phyloP scores from a whole-genome alignment of 2,888 invertebrate genomes.

The Himalopsyche kuldschensis region DNA sequence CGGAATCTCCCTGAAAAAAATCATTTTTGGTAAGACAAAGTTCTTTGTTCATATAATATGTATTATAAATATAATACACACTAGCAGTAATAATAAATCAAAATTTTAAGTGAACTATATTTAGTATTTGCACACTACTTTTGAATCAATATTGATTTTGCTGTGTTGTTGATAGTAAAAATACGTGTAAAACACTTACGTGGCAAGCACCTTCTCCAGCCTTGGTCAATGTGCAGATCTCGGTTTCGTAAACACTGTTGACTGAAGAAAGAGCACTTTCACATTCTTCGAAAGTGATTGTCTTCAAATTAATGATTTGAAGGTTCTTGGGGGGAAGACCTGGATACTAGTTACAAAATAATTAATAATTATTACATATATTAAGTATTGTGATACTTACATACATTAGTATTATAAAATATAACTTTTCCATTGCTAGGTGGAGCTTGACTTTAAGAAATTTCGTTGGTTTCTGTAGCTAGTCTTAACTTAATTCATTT shows the following conservation, averaged over 20 bases:
- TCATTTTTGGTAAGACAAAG: not conserved
- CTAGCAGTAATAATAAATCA: too few relatives aligned
- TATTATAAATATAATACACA: too few relatives aligned
- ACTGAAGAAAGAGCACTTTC: constrained; percentile 48
- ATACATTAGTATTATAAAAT: too few relatives aligned
- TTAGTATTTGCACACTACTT: too few relatives aligned
- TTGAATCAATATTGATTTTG: not conserved
- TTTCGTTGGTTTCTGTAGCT: too few relatives aligned
- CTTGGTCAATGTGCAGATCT: constrained; percentile 63
- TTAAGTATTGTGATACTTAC: too few relatives aligned
- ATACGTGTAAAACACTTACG: constrained; percentile 48
- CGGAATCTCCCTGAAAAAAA: constrained; percentile 57
- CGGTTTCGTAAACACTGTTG: constrained; percentile 53
- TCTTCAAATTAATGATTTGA: constrained; percentile 57
- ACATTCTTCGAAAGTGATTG: constrained; percentile 56
- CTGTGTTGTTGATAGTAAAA: not conserved
- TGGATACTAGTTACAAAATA: constrained; percentile 52
- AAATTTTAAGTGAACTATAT: too few relatives aligned
- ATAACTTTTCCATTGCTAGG: too few relatives aligned
- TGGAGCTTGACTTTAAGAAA: too few relatives aligned
- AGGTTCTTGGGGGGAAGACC: constrained; percentile 57
- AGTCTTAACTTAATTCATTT: too few relatives aligned
- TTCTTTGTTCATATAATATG: too few relatives aligned
- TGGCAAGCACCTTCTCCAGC: constrained; percentile 65
- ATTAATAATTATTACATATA: too few relatives aligned